Percentiles rank a stretch among this genome's conserved stretches.
Conservation (phyloP, 2,888 invertebrate species). For the Stenichneumon culpator region DNA sequence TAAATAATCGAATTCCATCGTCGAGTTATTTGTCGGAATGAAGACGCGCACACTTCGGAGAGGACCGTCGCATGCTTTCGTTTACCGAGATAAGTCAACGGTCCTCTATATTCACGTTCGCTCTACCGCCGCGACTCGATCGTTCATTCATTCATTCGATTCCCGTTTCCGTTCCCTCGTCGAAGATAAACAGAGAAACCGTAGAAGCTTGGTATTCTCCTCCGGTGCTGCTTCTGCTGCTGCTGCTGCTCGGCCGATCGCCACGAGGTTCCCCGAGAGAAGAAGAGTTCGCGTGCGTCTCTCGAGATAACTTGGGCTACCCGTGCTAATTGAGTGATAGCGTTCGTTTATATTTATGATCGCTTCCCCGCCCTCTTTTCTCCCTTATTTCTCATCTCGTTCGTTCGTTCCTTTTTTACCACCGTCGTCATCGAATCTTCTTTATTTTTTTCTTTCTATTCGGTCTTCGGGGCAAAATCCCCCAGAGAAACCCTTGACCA, state of each 20-base stretch:
- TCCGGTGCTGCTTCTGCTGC: background rate
- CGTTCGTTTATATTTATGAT: slow-evolving; percentile 74
- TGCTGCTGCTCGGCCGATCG: slow-evolving; percentile 44
- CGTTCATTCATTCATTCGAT: slow-evolving; percentile 62
- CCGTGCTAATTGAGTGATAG: slow-evolving; percentile 81
- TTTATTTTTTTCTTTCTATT: slow-evolving; percentile 32
- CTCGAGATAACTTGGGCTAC: slow-evolving; percentile 77
- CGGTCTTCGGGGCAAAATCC: slow-evolving; percentile 36
- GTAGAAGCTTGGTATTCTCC: slow-evolving; percentile 13
- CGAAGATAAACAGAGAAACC: slow-evolving; percentile 54
- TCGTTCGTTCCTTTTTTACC: slow-evolving; percentile 43
- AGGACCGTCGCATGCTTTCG: slow-evolving; percentile 23
- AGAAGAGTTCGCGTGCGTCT: slow-evolving; percentile 74
- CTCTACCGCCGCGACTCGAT: slow-evolving; percentile 49
- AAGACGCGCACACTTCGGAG: slow-evolving; percentile 11
- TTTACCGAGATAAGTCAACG: slow-evolving; percentile 37
- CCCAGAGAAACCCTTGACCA: slow-evolving; percentile 31
- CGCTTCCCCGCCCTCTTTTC: slow-evolving; percentile 68
- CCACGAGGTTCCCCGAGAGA: slow-evolving; percentile 52
- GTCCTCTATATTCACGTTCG: slow-evolving; percentile 30
- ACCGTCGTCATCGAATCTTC: slow-evolving; percentile 25
- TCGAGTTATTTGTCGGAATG: slow-evolving; percentile 28
- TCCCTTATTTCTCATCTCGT: slow-evolving; percentile 52
- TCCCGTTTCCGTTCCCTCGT: slow-evolving; percentile 42
- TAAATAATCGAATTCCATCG: slow-evolving; percentile 29